phyloP scores from a whole-genome alignment of 2,797 vertebrate genomes.

The Avahi laniger region DNA sequence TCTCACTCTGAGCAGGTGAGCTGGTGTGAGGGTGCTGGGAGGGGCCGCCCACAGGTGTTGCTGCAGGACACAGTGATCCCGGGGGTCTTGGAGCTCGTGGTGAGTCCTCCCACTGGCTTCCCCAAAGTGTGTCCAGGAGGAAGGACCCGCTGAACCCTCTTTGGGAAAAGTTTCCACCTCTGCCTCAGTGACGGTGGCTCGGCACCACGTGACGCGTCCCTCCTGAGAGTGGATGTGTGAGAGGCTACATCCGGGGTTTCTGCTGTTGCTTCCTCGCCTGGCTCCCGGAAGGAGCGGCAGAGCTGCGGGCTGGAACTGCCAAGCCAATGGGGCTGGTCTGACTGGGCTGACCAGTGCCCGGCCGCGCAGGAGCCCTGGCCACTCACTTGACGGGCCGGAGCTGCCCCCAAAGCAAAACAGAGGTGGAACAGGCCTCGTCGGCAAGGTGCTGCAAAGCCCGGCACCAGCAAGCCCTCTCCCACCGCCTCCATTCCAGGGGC shows the following conservation, averaged over 20 bases:
- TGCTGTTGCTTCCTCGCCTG: not conserved
- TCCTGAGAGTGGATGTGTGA: not conserved
- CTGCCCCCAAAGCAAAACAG: not conserved
- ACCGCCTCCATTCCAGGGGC: too few species aligned
- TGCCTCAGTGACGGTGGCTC: not conserved
- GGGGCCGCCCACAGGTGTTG: rapidly evolving
- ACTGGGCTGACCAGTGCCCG: not conserved
- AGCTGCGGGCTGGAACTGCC: not conserved
- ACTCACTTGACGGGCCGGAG: not conserved
- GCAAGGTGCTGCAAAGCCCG: too few species aligned
- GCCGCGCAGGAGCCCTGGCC: not conserved
- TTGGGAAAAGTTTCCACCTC: not conserved
- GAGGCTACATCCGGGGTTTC: not conserved
- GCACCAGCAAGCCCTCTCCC: rapidly evolving
- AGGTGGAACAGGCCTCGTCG: rapidly evolving
- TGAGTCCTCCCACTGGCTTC: rapidly evolving
- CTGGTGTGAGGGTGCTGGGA: not conserved
- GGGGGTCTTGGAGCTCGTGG: rapidly evolving
- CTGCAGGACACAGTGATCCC: rapidly evolving
- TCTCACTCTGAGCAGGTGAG: not conserved
- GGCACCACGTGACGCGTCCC: rapidly evolving
- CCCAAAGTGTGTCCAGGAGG: not conserved
- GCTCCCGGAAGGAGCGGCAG: too few species aligned
- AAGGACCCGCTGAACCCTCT: not conserved
- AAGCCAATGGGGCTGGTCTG: not conserved